A percentile compares a stretch with the other conserved stretches of the same genome.
These are phyloP conservation scores for Ischnura elegans DNA, from an alignment of 2,888 invertebrate genomes.

Conservation along the genomic window DNA sequence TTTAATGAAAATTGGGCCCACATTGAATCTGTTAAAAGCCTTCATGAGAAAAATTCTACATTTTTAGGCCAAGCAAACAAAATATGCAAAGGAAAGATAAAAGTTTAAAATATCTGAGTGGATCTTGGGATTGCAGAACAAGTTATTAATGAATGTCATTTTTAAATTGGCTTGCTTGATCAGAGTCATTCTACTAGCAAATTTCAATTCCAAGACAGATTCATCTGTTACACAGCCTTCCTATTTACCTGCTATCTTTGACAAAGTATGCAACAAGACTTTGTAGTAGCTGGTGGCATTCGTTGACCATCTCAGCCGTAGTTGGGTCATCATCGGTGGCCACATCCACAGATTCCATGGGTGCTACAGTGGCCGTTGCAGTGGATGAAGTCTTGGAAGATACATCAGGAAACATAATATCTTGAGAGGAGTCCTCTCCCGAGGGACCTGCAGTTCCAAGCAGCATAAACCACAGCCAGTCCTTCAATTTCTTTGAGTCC, in stretches of 20 bases:
- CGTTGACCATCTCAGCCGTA: constrained; percentile 79
- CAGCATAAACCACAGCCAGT: constrained; percentile 81
- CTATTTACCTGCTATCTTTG: constrained; percentile 80
- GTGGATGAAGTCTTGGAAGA: constrained; percentile 37
- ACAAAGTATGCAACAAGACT: constrained; percentile 87
- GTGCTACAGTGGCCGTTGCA: constrained; percentile 75
- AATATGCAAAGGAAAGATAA: no score
- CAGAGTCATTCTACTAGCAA: no score
- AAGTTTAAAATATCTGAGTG: no score
- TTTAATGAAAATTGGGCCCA: no score
- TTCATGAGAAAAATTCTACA: no score
- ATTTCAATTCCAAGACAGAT: no score
- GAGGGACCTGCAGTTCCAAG: constrained; percentile 77
- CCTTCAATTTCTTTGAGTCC: constrained; percentile 83
- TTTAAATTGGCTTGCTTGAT: no score
- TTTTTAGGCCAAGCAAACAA: no score
- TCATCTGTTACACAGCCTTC: not conserved
- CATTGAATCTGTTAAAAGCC: no score
- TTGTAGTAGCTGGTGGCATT: constrained; percentile 86
- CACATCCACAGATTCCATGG: constrained; percentile 69
- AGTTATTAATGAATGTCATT: no score
- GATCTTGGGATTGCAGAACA: no score
- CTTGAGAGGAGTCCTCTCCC: constrained; percentile 19
- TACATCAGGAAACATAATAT: constrained; percentile 52
- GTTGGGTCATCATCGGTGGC: constrained; percentile 71